These are phyloP conservation scores for Drosophila kurseongensis DNA, from an alignment of 1,140 invertebrate genomes.

Conservation along the genomic window DNA sequence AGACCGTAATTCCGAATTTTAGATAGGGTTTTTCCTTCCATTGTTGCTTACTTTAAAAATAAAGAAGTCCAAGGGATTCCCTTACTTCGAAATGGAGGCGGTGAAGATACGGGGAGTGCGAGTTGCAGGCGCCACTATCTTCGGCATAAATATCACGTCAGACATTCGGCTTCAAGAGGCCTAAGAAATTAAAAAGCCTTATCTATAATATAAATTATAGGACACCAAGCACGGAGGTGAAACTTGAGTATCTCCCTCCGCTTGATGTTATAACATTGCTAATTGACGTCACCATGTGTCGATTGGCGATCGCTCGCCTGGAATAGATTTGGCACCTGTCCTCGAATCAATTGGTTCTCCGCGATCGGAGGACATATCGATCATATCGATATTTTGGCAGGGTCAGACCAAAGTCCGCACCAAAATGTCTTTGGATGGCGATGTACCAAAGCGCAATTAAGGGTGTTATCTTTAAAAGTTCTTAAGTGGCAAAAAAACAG, in stretches of 20 bases:
- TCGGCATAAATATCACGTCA: slow-evolving; percentile 14
- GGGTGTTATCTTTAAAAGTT: background rate
- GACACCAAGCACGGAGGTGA: slow-evolving; percentile 16
- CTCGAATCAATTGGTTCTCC: slow-evolving; percentile 3
- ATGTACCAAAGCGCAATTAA: background rate
- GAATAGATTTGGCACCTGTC: slow-evolving; percentile 18
- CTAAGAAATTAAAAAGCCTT: slow-evolving; percentile 49
- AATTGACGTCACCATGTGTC: slow-evolving; percentile 63
- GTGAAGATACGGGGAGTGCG: background rate
- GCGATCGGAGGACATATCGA: background rate
- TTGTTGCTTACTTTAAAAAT: too few species aligned
- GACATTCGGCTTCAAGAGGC: slow-evolving; percentile 15
- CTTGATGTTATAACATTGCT: slow-evolving; percentile 64
- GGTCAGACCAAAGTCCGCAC: background rate
- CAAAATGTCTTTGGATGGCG: background rate
- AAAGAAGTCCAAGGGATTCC: background rate
- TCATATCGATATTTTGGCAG: background rate
- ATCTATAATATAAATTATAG: slow-evolving; percentile 71
- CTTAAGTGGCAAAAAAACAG: too few species aligned
- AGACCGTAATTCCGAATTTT: too few species aligned
- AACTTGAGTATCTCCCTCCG: slow-evolving; percentile 37
- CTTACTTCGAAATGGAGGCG: background rate
- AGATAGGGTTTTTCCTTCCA: too few species aligned
- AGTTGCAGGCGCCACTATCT: slow-evolving; percentile 11
- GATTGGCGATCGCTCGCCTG: slow-evolving; percentile 13